A percentile compares a stretch with the other conserved stretches of the same genome.
Evolutionary conservation across 2,113 vertebrate genomes (phyloP).

Genomic region (Serinus canaria): DNA sequence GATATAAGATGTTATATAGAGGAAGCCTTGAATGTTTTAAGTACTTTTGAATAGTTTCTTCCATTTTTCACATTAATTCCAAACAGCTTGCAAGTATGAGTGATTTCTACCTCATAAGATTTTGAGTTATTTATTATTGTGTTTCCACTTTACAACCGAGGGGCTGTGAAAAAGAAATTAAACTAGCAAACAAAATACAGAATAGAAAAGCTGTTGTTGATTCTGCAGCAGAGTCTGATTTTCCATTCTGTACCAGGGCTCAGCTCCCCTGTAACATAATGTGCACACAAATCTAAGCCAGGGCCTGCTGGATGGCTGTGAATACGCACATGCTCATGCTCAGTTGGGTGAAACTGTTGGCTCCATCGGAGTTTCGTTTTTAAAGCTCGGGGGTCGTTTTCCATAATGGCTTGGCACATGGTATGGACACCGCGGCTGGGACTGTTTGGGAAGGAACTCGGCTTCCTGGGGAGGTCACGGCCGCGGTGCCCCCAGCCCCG

Average conservation of each 20-base stretch:
- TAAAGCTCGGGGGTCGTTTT: background rate
- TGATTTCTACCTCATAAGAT: constrained; percentile 28
- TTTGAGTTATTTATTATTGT: constrained; percentile 49
- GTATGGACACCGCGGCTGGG: fast-evolving
- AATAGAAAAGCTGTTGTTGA: background rate
- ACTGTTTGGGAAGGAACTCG: fast-evolving
- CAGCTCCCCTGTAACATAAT: background rate
- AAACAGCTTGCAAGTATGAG: background rate
- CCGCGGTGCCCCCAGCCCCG: fast-evolving
- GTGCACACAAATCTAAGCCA: background rate
- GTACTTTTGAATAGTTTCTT: constrained; percentile 51
- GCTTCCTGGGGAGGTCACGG: background rate
- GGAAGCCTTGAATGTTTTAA: constrained; percentile 41
- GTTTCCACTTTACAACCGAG: background rate
- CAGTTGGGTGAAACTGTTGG: background rate
- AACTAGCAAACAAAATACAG: background rate
- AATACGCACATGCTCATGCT: background rate
- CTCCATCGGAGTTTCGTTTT: background rate
- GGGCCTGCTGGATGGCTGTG: background rate
- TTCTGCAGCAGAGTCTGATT: background rate
- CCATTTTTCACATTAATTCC: constrained; percentile 34
- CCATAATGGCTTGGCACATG: fast-evolving
- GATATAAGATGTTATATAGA: constrained; percentile 28
- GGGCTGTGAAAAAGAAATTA: constrained; percentile 27
- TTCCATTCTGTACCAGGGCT: background rate